A percentile compares a stretch with the other conserved stretches of the same genome.
Conservation (phyloP, 2,113 vertebrate genomes). For the Phalacrocorax brasilianus region DNA sequence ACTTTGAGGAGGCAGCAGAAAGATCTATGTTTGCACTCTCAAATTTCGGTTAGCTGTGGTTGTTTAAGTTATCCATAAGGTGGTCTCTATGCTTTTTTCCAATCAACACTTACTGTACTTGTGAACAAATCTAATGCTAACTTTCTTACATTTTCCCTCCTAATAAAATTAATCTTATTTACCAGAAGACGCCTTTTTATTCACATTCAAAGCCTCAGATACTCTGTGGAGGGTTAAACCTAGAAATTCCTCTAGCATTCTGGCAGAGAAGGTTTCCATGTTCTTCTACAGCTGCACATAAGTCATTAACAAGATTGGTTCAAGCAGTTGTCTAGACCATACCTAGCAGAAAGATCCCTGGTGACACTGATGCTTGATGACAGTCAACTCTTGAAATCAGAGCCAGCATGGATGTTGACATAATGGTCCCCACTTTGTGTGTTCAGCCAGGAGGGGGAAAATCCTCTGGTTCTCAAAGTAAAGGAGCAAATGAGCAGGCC, state of each 20-base stretch:
- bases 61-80: background rate
- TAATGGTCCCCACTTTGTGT: background rate
- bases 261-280: conserved; percentile 40
- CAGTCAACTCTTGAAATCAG: conserved; percentile 46
- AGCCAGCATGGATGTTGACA: conserved; percentile 37
- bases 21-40: background rate
- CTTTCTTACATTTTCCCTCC: background rate
- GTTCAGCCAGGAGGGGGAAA: background rate
- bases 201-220: background rate
- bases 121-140: background rate
- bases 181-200: background rate
- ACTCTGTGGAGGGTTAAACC: conserved; percentile 22
- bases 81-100: background rate
- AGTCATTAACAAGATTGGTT: background rate
- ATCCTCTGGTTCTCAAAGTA: background rate
- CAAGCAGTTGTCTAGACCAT: conserved; percentile 29
- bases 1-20: background rate
- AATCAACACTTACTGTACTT: background rate
- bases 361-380: conserved; percentile 49
- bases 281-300: conserved; percentile 42
- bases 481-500: background rate
- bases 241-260: conserved; percentile 25
- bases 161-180: conserved; percentile 9
- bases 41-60: background rate
- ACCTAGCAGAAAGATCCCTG: conserved; percentile 31